Evolutionary conservation across 2,888 invertebrate genomes (phyloP).

Genomic region (Holacanthella duospinosa): DNA sequence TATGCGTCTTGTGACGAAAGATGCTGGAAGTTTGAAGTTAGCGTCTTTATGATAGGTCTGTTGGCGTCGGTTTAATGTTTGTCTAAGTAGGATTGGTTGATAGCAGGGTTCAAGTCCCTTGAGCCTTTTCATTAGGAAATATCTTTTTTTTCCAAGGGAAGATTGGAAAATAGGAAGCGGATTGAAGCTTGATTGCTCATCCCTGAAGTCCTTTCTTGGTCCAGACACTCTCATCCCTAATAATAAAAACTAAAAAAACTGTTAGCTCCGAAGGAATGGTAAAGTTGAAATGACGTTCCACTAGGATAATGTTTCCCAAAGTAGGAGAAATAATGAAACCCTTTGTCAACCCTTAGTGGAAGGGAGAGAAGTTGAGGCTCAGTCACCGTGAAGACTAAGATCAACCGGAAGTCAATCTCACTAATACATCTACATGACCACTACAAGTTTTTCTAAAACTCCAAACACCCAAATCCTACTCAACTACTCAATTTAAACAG

Average conservation of each 20-base stretch:
- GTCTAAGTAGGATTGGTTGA: too few relatives aligned
- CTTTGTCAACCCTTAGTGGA: neutral
- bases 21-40: too few relatives aligned
- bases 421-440: too few relatives aligned
- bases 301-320: neutral
- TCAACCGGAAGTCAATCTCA: neutral
- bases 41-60: too few relatives aligned
- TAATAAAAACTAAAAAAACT: neutral
- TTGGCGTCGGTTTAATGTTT: too few relatives aligned
- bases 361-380: neutral
- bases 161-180: conserved; percentile 14
- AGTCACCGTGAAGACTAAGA: neutral
- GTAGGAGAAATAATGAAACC: neutral
- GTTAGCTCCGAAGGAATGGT: too few relatives aligned
- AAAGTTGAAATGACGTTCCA: neutral
- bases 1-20: too few relatives aligned
- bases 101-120: too few relatives aligned
- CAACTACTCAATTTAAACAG: too few relatives aligned
- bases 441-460: too few relatives aligned
- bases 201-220: conserved; percentile 17
- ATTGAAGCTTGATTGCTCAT: conserved; percentile 25
- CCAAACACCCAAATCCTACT: too few relatives aligned
- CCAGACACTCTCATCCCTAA: conserved; percentile 15
- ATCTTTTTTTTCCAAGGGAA: neutral
- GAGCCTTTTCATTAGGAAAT: neutral